These are phyloP conservation scores for Erpornis zantholeuca DNA, from an alignment of 2,113 vertebrate species.

Conservation along the genomic window DNA sequence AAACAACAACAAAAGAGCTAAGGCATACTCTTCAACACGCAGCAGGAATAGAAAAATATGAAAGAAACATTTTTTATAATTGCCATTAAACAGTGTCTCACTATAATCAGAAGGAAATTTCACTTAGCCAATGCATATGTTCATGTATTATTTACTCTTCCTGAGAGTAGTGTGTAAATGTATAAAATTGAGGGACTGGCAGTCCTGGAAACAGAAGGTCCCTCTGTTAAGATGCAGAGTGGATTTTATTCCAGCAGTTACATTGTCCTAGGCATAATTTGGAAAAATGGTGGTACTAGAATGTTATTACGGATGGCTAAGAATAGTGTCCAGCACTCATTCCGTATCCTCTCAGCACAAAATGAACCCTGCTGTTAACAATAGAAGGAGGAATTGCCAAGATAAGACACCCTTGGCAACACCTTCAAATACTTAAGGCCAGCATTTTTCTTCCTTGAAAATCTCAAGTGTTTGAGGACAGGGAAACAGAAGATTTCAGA, in stretches of 20 bases:
- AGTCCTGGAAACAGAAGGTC: constrained; percentile 46
- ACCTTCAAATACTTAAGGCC: not conserved
- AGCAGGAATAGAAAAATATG: not conserved
- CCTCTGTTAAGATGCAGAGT: not conserved
- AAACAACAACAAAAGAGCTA: not conserved
- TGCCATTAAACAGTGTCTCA: not conserved
- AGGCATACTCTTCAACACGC: not conserved
- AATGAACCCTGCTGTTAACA: constrained; percentile 10
- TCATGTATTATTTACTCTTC: constrained; percentile 53
- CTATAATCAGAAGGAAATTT: constrained; percentile 15
- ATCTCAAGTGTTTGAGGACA: not conserved
- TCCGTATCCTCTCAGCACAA: not conserved
- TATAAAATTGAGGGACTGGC: constrained; percentile 32
- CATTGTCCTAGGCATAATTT: not conserved
- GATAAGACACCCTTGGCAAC: not conserved
- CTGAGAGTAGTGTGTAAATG: constrained; percentile 7
- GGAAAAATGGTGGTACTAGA: not conserved
- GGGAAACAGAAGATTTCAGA: not conserved
- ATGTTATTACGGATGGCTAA: constrained; percentile 19
- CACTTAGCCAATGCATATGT: constrained; percentile 17
- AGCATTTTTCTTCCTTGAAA: not conserved
- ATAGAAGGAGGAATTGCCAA: not conserved
- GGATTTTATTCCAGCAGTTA: not conserved
- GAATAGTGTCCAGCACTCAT: not conserved
- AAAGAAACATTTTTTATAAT: not conserved